Base-by-base conservation (phyloP, 2,113 vertebrate species). In the Neodon shergylaensis region DNA sequence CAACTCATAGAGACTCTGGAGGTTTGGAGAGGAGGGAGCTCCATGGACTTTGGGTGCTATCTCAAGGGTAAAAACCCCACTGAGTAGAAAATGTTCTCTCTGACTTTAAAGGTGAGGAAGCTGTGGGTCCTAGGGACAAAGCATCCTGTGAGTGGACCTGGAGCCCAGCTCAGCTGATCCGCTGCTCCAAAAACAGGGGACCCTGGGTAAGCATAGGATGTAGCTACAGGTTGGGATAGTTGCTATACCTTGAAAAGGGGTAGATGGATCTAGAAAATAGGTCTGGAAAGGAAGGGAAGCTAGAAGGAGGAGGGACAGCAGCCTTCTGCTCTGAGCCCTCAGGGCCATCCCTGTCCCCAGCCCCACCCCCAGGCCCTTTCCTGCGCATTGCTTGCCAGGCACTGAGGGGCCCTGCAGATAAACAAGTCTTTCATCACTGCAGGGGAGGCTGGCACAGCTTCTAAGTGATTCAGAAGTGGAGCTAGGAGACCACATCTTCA, bases 371-470 rank as follows among this genome's bases (percentile, higher is more conserved):
- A 13, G 2, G 31, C 88, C 88, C 93, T 74, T 76, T 76, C 42
- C 87, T 88, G 68, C 65, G 88, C 95, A n/a, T 65, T 86, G 96
- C 88, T 95, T 44, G 91, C 96, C 96, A 86, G 97, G 97, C 96
- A 96, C 96, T 12, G 49, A 70, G 85, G 92, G 14, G 78, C 3
- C 61, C 65, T 49, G 95, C 1, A 0, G 96, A 97, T 83, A 0
- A 98, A 98, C 98, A 26, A 96, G 97, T 97, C 97, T 97, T 96
- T 91, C 96, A 96, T 97, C 97, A 14, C 78, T 82, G 28, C 89
- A 13, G 12, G 0, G 82, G n/a, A 90, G 77, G 44, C 82, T 95
- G 96, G 96, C 91, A 87, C 76, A 0, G 14, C 16, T 13, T 85
- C 44, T 7, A 36, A n/a, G 97, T 26, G 70, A 95, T 94, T 92